Conservation (phyloP, 2,797 vertebrate species). For the Tenualosa thibaudeaui region DNA sequence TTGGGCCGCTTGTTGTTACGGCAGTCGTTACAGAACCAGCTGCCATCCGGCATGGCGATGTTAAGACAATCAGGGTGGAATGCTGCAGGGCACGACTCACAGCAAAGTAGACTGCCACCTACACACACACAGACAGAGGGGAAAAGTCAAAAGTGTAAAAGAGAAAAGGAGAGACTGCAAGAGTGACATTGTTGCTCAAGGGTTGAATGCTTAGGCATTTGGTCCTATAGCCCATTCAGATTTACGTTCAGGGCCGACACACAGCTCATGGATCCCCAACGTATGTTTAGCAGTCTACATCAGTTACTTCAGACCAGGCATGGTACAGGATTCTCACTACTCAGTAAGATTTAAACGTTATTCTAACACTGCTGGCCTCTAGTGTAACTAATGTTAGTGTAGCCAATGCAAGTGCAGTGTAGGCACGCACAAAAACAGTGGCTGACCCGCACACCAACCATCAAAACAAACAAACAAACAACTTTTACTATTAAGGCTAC, state of each 20-base stretch:
- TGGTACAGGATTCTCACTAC: too few relatives aligned
- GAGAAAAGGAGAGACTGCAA: background rate
- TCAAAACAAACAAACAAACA: too few relatives aligned
- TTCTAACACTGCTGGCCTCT: too few relatives aligned
- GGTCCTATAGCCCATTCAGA: background rate
- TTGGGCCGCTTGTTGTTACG: constrained; percentile 91
- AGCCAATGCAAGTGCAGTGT: too few relatives aligned
- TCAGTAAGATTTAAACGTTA: too few relatives aligned
- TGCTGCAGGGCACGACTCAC: constrained; percentile 94
- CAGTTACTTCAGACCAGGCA: too few relatives aligned
- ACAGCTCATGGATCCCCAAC: background rate
- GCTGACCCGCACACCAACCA: too few relatives aligned
- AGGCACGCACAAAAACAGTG: too few relatives aligned
- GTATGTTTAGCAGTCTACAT: too few relatives aligned
- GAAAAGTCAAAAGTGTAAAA: background rate
- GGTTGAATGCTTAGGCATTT: background rate
- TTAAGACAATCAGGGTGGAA: constrained; percentile 97
- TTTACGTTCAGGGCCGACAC: background rate
- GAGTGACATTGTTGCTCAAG: background rate
- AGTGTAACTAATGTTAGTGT: too few relatives aligned
- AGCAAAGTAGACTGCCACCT: constrained; percentile 95
- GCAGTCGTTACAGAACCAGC: constrained; percentile 99
- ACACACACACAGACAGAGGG: constrained; percentile 18
- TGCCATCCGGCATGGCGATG: constrained; percentile 97
- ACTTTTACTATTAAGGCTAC: too few relatives aligned